Evolutionary conservation across 2,113 vertebrate species (phyloP).

Genomic region (Grantiella picta): DNA sequence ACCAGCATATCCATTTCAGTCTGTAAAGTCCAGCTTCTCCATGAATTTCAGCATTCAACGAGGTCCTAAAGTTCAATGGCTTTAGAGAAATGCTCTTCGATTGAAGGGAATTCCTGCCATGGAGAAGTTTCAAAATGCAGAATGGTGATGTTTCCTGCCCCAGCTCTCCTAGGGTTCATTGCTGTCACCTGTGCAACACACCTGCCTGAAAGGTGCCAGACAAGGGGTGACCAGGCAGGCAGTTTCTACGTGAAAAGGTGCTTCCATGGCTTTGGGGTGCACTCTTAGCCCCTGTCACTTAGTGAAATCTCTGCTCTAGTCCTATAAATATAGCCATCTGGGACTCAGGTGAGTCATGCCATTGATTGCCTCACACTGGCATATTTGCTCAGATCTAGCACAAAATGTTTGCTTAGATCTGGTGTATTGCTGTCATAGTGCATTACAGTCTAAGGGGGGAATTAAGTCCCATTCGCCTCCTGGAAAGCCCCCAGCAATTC

Average conservation of each 20-base stretch:
- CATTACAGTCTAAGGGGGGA: neutral
- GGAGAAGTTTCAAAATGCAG: neutral
- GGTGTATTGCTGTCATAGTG: accelerated
- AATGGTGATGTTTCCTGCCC: neutral
- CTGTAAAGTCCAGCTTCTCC: neutral
- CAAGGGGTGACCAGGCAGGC: neutral
- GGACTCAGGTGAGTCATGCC: neutral
- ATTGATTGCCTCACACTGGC: neutral
- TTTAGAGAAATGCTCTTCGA: neutral
- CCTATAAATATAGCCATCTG: neutral
- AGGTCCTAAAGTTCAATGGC: neutral
- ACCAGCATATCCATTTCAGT: neutral
- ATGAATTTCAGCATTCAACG: neutral
- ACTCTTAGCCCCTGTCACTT: neutral
- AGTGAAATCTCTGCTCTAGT: neutral
- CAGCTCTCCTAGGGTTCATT: accelerated
- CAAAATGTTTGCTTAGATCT: neutral
- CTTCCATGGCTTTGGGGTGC: neutral
- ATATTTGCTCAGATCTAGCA: neutral
- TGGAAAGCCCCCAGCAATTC: neutral
- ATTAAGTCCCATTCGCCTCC: accelerated
- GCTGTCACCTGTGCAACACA: accelerated
- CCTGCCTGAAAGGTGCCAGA: neutral
- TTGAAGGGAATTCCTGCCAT: neutral
- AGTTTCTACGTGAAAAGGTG: neutral